Evolutionary conservation across 2,888 invertebrate species (phyloP), one percentile per base, ranked within the genome.

Genomic region (Ornithoptera priamus): DNA sequence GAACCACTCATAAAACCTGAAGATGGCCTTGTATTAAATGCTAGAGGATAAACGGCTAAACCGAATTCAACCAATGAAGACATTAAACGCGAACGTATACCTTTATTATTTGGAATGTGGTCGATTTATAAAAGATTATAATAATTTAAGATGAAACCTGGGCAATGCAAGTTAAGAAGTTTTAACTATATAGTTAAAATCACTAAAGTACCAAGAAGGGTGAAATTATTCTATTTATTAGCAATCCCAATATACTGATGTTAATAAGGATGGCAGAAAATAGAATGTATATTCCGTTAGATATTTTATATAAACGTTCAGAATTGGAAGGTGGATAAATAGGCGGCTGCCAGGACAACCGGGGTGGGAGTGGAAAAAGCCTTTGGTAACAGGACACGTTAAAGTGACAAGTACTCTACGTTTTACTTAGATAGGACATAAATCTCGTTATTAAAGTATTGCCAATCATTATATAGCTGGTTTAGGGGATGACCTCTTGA

Each of bases 331-430:
- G 50, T 18, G 50, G 18, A 15, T 15, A 59, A 66, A 20, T 59
- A 46, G 22, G 65, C 30, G 17, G 59, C 59, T 42, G 39, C 20
- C 61, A 50, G 24, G 62, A 12, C 62, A n/a, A 62, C 62, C 24
- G 62, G 20, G 50, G n/a, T 12, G 15, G 17, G 50, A 24, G 12
- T 46, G 24, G 50, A 60, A 59, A n/a, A 20, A 46, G 46, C 50
- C 62, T 7, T 50, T 50, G 24, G 39, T 56, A 62, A 62, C 20
- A 56, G n/a, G 53, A 30, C 36, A 53, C 67, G 12, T n/a, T n/a
- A 36, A 56, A 50, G n/a, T 67, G 67, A 67, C 62, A 68, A 57
- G 60, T 62, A 57, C 18, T 39, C 18, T 18, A n/a, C 20, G 24
- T 18, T 67, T 62, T 57, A 56, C 61, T 62, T 56, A 57, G n/a